These are phyloP conservation scores for Eutrigla gurnardus DNA, from an alignment of 2,797 vertebrate species.

Conservation along the genomic window DNA sequence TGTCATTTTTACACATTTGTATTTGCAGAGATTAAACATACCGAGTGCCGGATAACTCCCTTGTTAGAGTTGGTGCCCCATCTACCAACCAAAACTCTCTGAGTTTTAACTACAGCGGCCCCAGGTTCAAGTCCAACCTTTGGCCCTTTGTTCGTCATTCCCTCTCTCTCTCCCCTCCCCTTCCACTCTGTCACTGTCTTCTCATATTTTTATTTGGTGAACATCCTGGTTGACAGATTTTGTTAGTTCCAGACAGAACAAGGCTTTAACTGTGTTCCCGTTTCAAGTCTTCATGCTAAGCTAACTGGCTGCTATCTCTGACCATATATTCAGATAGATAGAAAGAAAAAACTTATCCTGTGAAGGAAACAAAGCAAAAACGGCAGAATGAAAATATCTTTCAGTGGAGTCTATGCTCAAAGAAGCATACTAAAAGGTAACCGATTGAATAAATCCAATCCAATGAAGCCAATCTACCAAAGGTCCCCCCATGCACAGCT, in stretches of 20 bases:
- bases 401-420: too few species aligned
- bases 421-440: constrained; percentile 19
- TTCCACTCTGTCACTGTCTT: too few species aligned
- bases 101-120: too few species aligned
- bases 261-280: neutral
- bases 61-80: too few species aligned
- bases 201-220: too few species aligned
- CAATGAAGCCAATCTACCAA: constrained; percentile 39
- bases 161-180: too few species aligned
- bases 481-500: constrained; percentile 40
- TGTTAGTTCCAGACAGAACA: neutral
- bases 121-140: too few species aligned
- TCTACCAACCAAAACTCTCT: too few species aligned
- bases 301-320: neutral
- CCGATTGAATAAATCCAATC: constrained; percentile 31
- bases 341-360: neutral
- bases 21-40: neutral
- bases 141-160: too few species aligned
- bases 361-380: neutral
- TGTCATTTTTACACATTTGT: neutral
- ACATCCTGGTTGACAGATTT: neutral
- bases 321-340: neutral
- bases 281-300: neutral
- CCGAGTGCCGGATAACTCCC: too few species aligned
- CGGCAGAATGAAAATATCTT: neutral